Evolutionary conservation across 2,888 invertebrate species (phyloP).

Genomic region (Lordiphosa andalusiaca): DNA sequence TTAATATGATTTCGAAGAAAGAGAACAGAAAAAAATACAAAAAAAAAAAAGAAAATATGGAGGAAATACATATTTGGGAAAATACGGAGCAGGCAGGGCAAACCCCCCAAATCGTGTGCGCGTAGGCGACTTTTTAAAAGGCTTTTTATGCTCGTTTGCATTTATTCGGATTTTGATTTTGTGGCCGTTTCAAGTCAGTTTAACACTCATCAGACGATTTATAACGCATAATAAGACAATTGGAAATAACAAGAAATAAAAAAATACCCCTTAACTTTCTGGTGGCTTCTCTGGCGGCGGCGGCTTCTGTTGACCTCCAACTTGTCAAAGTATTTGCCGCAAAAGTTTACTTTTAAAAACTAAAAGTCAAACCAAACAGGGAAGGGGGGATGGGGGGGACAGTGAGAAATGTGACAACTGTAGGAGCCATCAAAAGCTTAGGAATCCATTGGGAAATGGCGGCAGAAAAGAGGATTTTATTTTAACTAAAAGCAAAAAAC

Average conservation of each 20-base stretch:
- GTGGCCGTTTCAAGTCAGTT: slow-evolving; percentile 64
- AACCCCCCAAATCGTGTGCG: slow-evolving; percentile 11
- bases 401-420: slow-evolving; percentile 58
- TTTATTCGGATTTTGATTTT: slow-evolving; percentile 53
- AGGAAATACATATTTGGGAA: slow-evolving; percentile 40
- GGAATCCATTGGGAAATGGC: slow-evolving; percentile 18
- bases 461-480: no score
- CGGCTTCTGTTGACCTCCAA: slow-evolving; percentile 31
- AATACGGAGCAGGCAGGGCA: neutral
- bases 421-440: slow-evolving; percentile 11
- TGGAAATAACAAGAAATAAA: slow-evolving; percentile 37
- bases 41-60: no score
- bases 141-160: slow-evolving; percentile 71
- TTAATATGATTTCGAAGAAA: slow-evolving; percentile 70
- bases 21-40: slow-evolving; percentile 49
- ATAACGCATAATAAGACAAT: slow-evolving; percentile 60
- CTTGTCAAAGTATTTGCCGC: slow-evolving; percentile 57
- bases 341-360: slow-evolving; percentile 58
- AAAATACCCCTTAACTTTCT: slow-evolving; percentile 14
- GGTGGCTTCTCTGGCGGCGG: no score
- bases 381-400: slow-evolving; percentile 1
- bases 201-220: slow-evolving; percentile 61
- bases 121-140: slow-evolving; percentile 51
- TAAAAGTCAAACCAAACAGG: slow-evolving; percentile 48
- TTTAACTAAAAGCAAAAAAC: slow-evolving; percentile 3